Conservation (phyloP, 2,113 vertebrate species). For the Paradoxurus hermaphroditus region DNA sequence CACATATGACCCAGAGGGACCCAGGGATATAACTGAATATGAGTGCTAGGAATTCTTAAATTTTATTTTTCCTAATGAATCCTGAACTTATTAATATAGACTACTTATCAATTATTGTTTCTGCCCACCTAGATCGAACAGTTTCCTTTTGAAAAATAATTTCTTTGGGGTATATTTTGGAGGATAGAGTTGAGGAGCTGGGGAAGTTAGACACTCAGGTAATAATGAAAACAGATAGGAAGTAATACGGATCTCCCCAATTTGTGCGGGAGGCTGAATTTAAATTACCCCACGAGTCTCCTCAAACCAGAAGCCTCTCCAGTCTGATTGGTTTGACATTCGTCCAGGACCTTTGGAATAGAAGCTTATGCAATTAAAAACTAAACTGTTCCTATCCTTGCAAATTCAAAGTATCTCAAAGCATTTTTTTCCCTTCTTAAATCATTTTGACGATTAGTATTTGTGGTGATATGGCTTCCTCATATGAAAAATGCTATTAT, state of each 20-base stretch:
- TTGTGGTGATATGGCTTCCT: constrained; percentile 39
- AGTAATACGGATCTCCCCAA: neutral
- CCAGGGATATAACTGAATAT: neutral
- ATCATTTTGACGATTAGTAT: constrained; percentile 41
- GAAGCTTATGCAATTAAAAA: neutral
- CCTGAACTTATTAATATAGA: neutral
- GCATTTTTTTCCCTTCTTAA: constrained; percentile 32
- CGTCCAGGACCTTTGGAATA: constrained; percentile 22
- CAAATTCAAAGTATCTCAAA: neutral
- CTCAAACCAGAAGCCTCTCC: neutral
- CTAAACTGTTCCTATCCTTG: neutral
- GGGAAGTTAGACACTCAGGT: neutral
- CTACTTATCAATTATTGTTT: neutral
- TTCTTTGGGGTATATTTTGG: neutral
- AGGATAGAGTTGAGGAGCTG: neutral
- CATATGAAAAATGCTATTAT: constrained; percentile 43
- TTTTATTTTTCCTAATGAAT: neutral
- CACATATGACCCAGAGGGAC: neutral
- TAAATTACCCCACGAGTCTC: constrained; percentile 25
- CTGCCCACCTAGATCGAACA: neutral
- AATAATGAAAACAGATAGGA: constrained; percentile 30
- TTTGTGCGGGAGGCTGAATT: constrained; percentile 15
- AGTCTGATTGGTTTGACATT: constrained; percentile 43
- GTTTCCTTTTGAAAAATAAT: neutral
- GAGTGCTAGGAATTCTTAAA: neutral